phyloP scores from a whole-genome alignment of 2,888 invertebrate species.

The Tenodera sinensis region DNA sequence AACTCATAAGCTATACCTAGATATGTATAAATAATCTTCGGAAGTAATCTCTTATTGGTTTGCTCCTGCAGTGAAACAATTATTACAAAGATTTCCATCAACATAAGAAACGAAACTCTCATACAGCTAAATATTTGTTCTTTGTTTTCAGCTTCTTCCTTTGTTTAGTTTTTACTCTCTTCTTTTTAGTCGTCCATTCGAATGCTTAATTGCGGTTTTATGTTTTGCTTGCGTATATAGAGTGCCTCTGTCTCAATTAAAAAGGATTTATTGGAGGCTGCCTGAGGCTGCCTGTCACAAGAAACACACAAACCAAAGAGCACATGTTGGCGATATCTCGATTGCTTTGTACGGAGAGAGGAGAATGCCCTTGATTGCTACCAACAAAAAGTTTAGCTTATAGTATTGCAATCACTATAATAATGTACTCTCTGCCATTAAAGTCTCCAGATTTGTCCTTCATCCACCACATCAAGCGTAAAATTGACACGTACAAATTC shows the following conservation, averaged over 20 bases:
- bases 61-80: not conserved
- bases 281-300: not conserved
- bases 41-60: not conserved
- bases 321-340: not conserved
- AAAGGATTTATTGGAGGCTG: constrained; percentile 23
- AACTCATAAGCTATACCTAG: too few species aligned
- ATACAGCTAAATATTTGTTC: not conserved
- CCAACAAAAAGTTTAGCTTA: not conserved
- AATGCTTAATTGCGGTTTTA: constrained; percentile 20
- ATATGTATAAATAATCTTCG: too few species aligned
- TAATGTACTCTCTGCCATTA: not conserved
- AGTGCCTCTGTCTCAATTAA: constrained; percentile 20
- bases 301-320: not conserved
- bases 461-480: not conserved
- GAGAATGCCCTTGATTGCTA: not conserved
- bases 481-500: not conserved
- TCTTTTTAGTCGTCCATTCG: not conserved
- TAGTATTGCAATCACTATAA: not conserved
- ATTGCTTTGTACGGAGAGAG: not conserved
- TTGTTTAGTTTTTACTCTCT: not conserved
- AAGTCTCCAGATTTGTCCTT: not conserved
- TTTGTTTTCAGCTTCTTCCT: not conserved
- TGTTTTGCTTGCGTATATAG: constrained; percentile 10
- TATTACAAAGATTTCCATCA: not conserved
- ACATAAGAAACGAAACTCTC: not conserved